Percentiles rank a stretch among this genome's conserved stretches.
Conservation (phyloP, 2,888 invertebrate genomes). For the Leptopilina syphax region DNA sequence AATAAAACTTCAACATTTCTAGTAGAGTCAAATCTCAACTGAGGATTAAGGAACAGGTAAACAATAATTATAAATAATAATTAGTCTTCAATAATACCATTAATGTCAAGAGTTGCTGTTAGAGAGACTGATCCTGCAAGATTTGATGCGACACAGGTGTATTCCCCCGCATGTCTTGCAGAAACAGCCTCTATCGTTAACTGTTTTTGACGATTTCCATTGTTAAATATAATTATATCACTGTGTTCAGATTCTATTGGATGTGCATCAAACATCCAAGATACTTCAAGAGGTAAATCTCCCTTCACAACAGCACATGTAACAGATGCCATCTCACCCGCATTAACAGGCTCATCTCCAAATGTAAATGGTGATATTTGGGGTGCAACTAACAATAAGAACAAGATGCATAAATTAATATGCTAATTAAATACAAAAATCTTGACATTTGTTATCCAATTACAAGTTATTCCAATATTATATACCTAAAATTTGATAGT, state of each 20-base stretch:
- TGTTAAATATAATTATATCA: conserved; percentile 79
- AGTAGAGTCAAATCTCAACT: too few relatives aligned
- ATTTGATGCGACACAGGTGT: conserved; percentile 81
- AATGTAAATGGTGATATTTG: conserved; percentile 78
- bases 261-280: conserved; percentile 79
- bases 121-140: conserved; percentile 79
- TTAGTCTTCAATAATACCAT: conserved; percentile 66
- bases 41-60: background rate
- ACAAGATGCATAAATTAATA: too few relatives aligned
- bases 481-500: too few relatives aligned
- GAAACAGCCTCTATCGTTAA: conserved; percentile 79
- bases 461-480: too few relatives aligned
- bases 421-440: too few relatives aligned
- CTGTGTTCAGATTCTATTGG: conserved; percentile 72
- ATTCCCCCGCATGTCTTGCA: conserved; percentile 80
- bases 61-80: background rate
- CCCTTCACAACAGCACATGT: conserved; percentile 82
- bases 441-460: too few relatives aligned
- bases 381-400: too few relatives aligned
- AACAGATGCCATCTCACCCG: conserved; percentile 80
- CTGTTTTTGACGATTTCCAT: conserved; percentile 83
- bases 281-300: conserved; percentile 82
- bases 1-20: too few relatives aligned
- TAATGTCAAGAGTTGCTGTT: conserved; percentile 79
- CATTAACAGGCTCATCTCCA: conserved; percentile 81